A percentile compares a stretch with the other conserved stretches of the same genome.
phyloP scores from a whole-genome alignment of 2,113 vertebrate species.

The Crotalus helleri region DNA sequence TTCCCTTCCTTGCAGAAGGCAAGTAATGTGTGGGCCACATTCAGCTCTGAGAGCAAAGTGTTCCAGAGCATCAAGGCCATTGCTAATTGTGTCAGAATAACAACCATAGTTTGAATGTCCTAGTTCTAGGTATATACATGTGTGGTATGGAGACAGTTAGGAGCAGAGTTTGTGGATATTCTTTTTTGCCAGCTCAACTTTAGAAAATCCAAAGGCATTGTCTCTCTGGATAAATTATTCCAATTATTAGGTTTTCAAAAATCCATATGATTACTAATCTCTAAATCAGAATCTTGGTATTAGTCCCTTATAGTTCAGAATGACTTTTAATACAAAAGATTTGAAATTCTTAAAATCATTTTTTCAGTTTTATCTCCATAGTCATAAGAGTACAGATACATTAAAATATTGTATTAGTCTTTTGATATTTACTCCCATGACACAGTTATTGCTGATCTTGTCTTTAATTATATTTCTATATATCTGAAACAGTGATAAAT shows the following conservation, averaged over 20 bases:
- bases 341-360: background rate
- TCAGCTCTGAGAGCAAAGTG: background rate
- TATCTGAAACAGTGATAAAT: background rate
- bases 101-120: background rate
- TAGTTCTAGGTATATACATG: background rate
- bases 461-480: background rate
- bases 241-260: background rate
- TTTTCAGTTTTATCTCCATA: background rate
- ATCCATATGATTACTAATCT: background rate
- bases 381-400: background rate
- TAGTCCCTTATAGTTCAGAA: background rate
- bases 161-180: too few species aligned
- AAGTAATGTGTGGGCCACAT: background rate
- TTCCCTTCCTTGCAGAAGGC: background rate
- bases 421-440: background rate
- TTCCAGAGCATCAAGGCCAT: background rate
- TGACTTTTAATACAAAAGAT: background rate
- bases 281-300: background rate
- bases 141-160: background rate
- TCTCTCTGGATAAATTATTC: background rate
- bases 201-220: background rate
- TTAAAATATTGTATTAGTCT: background rate
- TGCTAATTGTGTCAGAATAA: background rate
- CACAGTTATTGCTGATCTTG: background rate
- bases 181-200: background rate